These are phyloP conservation scores for Orientallactaga sibirica DNA, from an alignment of 2,797 vertebrate species.

Conservation along the genomic window DNA sequence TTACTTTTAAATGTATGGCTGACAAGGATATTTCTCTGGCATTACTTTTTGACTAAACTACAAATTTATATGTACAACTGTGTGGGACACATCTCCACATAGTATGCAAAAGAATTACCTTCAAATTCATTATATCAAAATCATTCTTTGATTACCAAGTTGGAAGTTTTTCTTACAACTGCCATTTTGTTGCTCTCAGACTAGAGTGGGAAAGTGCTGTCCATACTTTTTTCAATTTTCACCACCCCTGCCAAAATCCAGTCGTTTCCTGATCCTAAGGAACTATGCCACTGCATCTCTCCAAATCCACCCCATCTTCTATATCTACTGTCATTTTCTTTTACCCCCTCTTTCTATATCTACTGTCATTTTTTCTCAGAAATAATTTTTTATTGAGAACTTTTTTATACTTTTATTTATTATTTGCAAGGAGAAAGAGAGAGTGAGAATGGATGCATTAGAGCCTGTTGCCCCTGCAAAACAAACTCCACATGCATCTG, in stretches of 20 bases:
- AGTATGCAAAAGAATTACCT: neutral
- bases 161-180: neutral
- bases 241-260: neutral
- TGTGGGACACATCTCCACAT: neutral
- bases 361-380: neutral
- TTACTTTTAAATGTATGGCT: neutral
- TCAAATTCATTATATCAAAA: neutral
- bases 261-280: neutral
- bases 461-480: too few species aligned
- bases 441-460: too few species aligned
- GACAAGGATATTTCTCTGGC: neutral
- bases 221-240: neutral
- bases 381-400: too few species aligned
- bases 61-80: neutral
- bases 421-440: too few species aligned
- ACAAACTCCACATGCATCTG: too few species aligned
- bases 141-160: neutral
- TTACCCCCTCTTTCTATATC: neutral
- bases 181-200: neutral
- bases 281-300: neutral
- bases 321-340: too few species aligned
- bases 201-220: neutral
- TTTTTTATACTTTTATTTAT: too few species aligned
- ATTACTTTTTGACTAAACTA: neutral
- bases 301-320: neutral